Evolutionary conservation across 2,888 invertebrate species (phyloP).

Genomic region (Salpingus planirostris): DNA sequence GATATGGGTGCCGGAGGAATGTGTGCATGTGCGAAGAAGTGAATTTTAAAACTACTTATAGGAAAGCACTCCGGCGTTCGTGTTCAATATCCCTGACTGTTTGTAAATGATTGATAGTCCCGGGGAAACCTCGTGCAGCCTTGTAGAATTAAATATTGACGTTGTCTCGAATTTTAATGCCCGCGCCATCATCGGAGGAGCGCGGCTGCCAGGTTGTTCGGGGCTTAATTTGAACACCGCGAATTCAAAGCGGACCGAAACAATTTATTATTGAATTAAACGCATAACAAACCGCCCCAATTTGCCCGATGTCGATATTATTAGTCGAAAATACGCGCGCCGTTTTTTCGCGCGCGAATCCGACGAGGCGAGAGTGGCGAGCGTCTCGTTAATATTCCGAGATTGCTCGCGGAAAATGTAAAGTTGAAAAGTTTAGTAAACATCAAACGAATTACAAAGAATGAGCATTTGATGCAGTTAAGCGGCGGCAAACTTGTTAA

Average conservation of each 20-base stretch:
- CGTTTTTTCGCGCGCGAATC: too few species aligned
- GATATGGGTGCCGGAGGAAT: too few species aligned
- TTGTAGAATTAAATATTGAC: constrained; percentile 31
- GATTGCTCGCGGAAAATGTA: constrained; percentile 13
- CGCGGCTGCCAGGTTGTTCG: constrained; percentile 8
- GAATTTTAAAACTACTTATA: constrained; percentile 26
- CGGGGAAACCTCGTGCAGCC: constrained; percentile 28
- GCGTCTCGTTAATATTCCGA: constrained; percentile 13
- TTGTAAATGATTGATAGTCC: constrained; percentile 38
- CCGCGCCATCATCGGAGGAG: too few species aligned
- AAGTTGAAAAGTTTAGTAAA: constrained; percentile 25
- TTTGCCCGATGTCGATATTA: too few species aligned
- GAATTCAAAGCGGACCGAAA: constrained; percentile 9
- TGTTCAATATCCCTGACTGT: constrained; percentile 28
- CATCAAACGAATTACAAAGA: constrained; percentile 27
- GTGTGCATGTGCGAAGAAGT: constrained; percentile 21
- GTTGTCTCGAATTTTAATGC: constrained; percentile 29
- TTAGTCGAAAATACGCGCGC: background rate
- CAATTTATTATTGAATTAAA: constrained; percentile 13
- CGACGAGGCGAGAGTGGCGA: constrained; percentile 3
- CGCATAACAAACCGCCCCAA: too few species aligned
- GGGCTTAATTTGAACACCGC: constrained; percentile 12
- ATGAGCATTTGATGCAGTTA: constrained; percentile 28
- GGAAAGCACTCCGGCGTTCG: constrained; percentile 21
- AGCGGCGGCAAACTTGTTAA: constrained; percentile 26